These are phyloP conservation scores for Helicorthomorpha holstii DNA, from an alignment of 1,140 invertebrate species.

Conservation along the genomic window DNA sequence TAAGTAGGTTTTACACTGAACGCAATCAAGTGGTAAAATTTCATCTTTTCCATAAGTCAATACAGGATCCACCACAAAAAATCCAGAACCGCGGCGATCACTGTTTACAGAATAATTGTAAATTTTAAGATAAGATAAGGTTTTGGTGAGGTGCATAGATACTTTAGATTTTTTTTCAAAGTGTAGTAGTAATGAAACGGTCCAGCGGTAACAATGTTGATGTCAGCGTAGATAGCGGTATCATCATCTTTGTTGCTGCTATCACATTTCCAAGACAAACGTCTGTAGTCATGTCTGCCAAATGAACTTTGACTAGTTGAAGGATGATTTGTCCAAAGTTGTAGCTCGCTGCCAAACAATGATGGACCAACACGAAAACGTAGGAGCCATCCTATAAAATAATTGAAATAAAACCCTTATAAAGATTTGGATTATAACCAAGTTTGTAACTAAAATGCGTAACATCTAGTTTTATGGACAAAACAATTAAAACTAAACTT, in stretches of 20 bases:
- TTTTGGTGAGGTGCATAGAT: constrained; percentile 2
- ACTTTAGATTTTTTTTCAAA: constrained; percentile 36
- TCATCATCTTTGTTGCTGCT: constrained; percentile 35
- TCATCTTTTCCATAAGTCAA: constrained; percentile 43
- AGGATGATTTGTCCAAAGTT: constrained; percentile 69
- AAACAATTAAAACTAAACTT: too few relatives aligned
- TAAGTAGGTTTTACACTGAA: constrained; percentile 87
- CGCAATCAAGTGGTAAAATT: constrained; percentile 58
- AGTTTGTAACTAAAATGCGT: too few relatives aligned
- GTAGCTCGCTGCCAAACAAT: constrained; percentile 54
- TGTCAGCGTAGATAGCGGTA: constrained; percentile 42
- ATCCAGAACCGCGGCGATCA: constrained; percentile 53
- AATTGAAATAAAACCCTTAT: too few relatives aligned
- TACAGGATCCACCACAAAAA: constrained; percentile 75
- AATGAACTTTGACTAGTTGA: constrained; percentile 24
- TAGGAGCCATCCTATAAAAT: constrained; percentile 45
- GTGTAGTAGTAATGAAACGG: constrained; percentile 64
- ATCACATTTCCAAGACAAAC: constrained; percentile 28
- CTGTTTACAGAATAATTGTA: background rate
- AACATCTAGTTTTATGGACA: background rate
- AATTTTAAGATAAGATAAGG: constrained; percentile 3
- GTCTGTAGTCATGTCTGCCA: constrained; percentile 26
- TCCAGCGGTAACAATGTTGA: constrained; percentile 42
- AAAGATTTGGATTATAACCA: too few relatives aligned
- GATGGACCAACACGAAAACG: constrained; percentile 65